Conservation (phyloP, 2,888 invertebrate genomes). For the Trissolcus japonicus region DNA sequence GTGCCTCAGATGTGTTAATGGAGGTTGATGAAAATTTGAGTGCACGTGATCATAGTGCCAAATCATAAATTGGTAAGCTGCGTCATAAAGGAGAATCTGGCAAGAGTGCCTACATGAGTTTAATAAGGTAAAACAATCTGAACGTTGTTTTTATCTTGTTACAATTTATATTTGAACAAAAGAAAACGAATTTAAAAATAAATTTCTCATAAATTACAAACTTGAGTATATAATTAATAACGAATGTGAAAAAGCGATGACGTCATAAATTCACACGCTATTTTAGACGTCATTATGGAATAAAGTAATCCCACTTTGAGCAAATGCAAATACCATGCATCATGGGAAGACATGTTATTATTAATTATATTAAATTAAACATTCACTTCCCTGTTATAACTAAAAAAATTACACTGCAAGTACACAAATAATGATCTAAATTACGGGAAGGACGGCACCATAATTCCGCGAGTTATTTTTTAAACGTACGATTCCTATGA, state of each 20-base stretch:
- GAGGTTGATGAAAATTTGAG: constrained; percentile 25
- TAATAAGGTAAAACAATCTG: background rate
- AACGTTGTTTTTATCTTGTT: no score
- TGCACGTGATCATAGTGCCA: constrained; percentile 17
- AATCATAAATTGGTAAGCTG: constrained; percentile 14
- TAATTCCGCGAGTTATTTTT: background rate
- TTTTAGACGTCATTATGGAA: constrained; percentile 27
- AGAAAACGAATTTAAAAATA: no score
- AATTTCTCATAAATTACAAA: constrained; percentile 4
- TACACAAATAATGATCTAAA: constrained; percentile 17
- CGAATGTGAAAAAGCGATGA: constrained; percentile 6
- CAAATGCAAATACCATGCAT: constrained; percentile 28
- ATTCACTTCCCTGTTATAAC: constrained; percentile 11
- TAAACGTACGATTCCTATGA: background rate
- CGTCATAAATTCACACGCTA: constrained; percentile 18
- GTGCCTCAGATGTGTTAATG: background rate
- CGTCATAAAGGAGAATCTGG: constrained; percentile 34
- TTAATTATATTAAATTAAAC: constrained; percentile 26
- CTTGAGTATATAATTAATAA: constrained; percentile 15
- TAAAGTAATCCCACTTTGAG: constrained; percentile 16
- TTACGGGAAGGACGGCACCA: constrained; percentile 5
- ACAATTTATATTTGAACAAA: no score
- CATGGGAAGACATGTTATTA: constrained; percentile 15
- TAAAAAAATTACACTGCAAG: background rate
- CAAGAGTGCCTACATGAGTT: background rate